Percentiles rank a stretch among this genome's conserved stretches.
Evolutionary conservation across 2,888 invertebrate genomes (phyloP).

Genomic region (Cerastis leucographa): DNA sequence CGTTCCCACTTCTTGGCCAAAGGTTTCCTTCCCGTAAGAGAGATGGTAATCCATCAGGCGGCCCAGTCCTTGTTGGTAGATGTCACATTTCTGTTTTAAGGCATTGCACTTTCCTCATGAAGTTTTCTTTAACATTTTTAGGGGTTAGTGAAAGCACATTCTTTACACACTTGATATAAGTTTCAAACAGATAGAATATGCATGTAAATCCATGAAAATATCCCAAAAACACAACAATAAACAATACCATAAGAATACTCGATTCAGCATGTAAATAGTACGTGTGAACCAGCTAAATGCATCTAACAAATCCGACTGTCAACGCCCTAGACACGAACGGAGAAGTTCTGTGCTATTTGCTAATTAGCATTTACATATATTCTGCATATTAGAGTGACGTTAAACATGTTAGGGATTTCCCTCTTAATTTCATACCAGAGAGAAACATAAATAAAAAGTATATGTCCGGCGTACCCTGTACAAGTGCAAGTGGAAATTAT

Average conservation of each 20-base stretch:
- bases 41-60: neutral
- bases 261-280: slow-evolving; percentile 25
- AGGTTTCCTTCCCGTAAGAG: neutral
- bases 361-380: slow-evolving; percentile 42
- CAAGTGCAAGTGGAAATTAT: neutral
- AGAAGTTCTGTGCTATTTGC: slow-evolving; percentile 24
- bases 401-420: neutral
- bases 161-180: neutral
- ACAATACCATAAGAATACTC: slow-evolving; percentile 11
- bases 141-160: neutral
- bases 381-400: slow-evolving; percentile 44
- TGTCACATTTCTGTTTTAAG: neutral
- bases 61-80: neutral
- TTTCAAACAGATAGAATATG: neutral
- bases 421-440: neutral
- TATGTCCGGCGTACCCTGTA: neutral
- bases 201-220: neutral
- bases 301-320: slow-evolving; percentile 43
- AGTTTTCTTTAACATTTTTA: neutral
- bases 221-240: slow-evolving; percentile 1
- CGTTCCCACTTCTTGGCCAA: neutral
- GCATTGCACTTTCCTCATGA: neutral
- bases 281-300: slow-evolving; percentile 12
- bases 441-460: too few species aligned
- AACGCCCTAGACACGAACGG: slow-evolving; percentile 38